Evolutionary conservation across 2,797 vertebrate genomes (phyloP).

Genomic region (Poecile montanus): DNA sequence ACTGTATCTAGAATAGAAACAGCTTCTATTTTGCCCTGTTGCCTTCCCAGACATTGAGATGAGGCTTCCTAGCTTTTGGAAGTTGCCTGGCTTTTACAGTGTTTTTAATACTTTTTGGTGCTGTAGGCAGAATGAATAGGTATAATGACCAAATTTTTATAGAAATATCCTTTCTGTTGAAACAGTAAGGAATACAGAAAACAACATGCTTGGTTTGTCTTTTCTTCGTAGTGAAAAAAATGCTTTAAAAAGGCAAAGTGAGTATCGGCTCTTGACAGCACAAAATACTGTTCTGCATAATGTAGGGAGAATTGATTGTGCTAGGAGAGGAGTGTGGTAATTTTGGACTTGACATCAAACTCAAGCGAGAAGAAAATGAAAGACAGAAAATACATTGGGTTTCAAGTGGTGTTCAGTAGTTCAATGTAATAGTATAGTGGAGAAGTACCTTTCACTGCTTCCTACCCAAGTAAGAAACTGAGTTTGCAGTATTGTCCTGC

Average conservation of each 20-base stretch:
- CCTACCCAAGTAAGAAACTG: neutral
- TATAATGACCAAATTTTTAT: neutral
- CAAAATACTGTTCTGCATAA: neutral
- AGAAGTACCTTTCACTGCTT: neutral
- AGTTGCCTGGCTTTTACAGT: neutral
- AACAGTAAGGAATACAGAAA: neutral
- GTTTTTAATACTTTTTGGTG: neutral
- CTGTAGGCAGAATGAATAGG: neutral
- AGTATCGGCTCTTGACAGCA: neutral
- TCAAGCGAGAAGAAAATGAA: neutral
- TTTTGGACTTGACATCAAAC: neutral
- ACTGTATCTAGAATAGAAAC: neutral
- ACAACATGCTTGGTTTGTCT: neutral
- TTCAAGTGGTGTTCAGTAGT: neutral
- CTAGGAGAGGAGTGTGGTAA: neutral
- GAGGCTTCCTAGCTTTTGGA: neutral
- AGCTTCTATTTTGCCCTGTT: neutral
- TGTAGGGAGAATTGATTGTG: neutral
- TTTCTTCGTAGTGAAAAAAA: neutral
- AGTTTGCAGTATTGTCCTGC: neutral
- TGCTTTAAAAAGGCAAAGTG: neutral
- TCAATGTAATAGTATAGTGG: neutral
- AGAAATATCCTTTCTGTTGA: neutral
- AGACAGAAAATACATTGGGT: neutral
- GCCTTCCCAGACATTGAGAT: neutral